Conservation (phyloP, 92 coral and sea anemone genomes). For the Diadumene lineata region DNA sequence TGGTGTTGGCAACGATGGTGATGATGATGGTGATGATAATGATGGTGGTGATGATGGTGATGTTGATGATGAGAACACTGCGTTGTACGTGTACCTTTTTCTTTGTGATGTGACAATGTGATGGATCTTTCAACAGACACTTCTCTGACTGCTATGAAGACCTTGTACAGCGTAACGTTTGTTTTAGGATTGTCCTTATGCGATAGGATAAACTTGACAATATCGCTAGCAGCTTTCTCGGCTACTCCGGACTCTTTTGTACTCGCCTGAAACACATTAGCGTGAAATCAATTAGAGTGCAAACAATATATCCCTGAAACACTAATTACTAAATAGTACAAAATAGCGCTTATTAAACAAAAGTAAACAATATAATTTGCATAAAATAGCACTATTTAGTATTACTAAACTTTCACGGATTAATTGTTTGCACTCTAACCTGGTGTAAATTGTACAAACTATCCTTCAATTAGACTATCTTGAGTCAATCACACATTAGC, state of each 20-base stretch:
- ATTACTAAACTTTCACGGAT: too few relatives aligned
- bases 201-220: conserved; percentile 75
- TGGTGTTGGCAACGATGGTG: background rate
- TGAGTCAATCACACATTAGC: too few relatives aligned
- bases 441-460: too few relatives aligned
- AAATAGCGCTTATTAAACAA: too few relatives aligned
- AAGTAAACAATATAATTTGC: too few relatives aligned
- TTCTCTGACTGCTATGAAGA: conserved; percentile 82
- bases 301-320: too few relatives aligned
- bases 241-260: conserved; percentile 80
- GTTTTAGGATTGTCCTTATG: conserved; percentile 34
- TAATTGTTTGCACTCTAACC: too few relatives aligned
- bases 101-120: conserved; percentile 63
- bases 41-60: background rate
- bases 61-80: background rate
- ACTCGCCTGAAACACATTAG: conserved; percentile 82
- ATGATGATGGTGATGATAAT: background rate
- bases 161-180: conserved; percentile 75
- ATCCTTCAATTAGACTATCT: too few relatives aligned
- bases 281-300: too few relatives aligned
- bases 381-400: too few relatives aligned
- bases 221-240: conserved; percentile 80
- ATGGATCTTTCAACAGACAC: conserved; percentile 89
- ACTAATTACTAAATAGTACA: too few relatives aligned
- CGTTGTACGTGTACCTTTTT: conserved; percentile 56